Conservation (phyloP, 2,888 invertebrate species). For the Megastigmus dorsalis region DNA sequence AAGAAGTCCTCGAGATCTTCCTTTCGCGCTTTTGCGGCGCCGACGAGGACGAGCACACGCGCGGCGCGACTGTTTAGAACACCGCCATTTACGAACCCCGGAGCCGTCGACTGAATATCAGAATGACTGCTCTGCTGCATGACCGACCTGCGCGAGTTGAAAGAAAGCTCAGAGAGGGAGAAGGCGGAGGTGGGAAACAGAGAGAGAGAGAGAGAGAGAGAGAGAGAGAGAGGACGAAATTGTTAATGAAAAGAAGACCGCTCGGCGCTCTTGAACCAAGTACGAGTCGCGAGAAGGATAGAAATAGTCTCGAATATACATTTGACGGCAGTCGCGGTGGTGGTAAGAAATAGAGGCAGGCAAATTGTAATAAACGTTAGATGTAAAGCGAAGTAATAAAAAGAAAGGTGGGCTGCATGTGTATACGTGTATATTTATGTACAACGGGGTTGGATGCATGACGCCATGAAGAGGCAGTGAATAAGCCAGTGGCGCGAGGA, state of each 20-base stretch:
- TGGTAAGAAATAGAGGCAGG: too few species aligned
- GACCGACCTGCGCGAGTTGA: not conserved
- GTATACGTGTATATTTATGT: too few species aligned
- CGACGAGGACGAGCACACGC: slow-evolving; percentile 44
- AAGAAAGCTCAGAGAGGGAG: slow-evolving; percentile 30
- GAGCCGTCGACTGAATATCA: too few species aligned
- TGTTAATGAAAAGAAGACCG: not conserved
- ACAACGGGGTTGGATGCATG: not conserved
- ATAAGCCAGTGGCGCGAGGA: too few species aligned
- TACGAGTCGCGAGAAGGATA: not conserved
- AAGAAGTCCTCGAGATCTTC: too few species aligned
- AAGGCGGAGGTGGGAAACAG: slow-evolving; percentile 28
- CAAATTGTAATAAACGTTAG: not conserved
- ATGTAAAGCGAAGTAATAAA: not conserved
- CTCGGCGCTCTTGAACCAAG: too few species aligned
- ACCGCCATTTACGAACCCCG: slow-evolving; percentile 67
- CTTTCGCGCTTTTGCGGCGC: not conserved
- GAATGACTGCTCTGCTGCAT: too few species aligned
- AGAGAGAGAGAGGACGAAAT: not conserved
- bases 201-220: slow-evolving; percentile 33
- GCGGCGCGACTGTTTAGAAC: slow-evolving; percentile 60
- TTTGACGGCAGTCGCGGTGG: too few species aligned
- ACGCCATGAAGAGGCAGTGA: too few species aligned
- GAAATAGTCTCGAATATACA: not conserved
- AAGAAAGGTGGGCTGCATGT: too few species aligned